These are phyloP conservation scores for Tiphia femorata DNA, from an alignment of 2,888 invertebrate genomes.

Conservation along the genomic window DNA sequence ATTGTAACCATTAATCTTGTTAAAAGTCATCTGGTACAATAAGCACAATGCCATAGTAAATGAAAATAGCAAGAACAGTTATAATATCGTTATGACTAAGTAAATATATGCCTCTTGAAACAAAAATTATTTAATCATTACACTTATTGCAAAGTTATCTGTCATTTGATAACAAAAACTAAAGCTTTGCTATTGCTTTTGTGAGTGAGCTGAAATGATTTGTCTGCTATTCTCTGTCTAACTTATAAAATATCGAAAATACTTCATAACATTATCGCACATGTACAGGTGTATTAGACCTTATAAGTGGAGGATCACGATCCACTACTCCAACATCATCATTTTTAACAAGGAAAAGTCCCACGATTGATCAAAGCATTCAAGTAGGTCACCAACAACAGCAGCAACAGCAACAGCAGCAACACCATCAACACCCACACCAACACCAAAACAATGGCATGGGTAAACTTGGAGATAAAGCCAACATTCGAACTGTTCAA, in stretches of 20 bases:
- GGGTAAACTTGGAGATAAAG: slow-evolving; percentile 59
- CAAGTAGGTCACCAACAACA: slow-evolving; percentile 74
- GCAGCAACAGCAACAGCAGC: slow-evolving; percentile 64
- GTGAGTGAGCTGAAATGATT: no score
- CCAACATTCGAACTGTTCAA: slow-evolving; percentile 56
- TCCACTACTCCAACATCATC: slow-evolving; percentile 85
- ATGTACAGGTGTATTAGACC: slow-evolving; percentile 75
- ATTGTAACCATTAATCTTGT: no score
- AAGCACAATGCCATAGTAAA: no score
- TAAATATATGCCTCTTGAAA: neutral
- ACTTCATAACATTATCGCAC: no score
- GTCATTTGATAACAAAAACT: no score
- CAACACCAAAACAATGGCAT: slow-evolving; percentile 59
- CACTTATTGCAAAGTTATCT: no score
- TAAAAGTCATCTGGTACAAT: no score
- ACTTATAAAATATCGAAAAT: no score
- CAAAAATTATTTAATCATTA: neutral
- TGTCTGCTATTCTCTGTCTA: no score
- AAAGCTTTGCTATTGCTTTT: neutral
- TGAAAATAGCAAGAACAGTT: slow-evolving; percentile 65
- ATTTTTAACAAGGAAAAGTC: slow-evolving; percentile 81
- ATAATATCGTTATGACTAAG: slow-evolving; percentile 11
- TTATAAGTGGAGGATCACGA: slow-evolving; percentile 82
- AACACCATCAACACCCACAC: slow-evolving; percentile 65
- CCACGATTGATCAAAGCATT: slow-evolving; percentile 87